Evolutionary conservation across 2,113 vertebrate species (phyloP), one percentile per base, ranked within the genome.

Genomic region (Choloepus hoffmanni): DNA sequence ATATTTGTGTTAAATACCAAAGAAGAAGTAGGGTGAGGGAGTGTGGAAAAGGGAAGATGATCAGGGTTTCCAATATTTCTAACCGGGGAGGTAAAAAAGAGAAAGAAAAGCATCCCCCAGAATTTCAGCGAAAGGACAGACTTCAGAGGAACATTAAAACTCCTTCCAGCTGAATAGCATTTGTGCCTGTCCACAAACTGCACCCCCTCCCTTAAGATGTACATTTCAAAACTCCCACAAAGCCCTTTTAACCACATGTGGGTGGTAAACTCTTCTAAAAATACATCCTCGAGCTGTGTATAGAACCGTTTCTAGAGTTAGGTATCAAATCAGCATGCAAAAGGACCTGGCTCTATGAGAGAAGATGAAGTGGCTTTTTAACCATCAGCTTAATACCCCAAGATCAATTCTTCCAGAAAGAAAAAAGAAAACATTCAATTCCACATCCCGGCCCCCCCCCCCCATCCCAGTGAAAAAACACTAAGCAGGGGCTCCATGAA

Each of bases 381-480:
- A 62, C 60, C 65, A 89, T 63, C 53, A 70, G 40, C n/a, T n/a
- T 90, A 93, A 97, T 95, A 92, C 94, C 89, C 78, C 53, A 74
- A 86, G 24, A 96, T 70, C 74, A 95, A 53, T 95, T 96, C 90
- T 95, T 92, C 74, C 65, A 67, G 50, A 77, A 60, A 85, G 33
- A 89, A 90, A 93, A 92, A 79, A 68, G 65, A 94, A 81, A 94
- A 50, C 40, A 85, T 89, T 94, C 94, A 83, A 36, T 62, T 81
- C 70, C 36, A 53, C 26, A 67, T 23, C 58, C 58, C 6, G 24
- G 2, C 16, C 3, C 40, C 85, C 36, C 36, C 36, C 36, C 36
- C 36, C 36, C 36, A 36, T 2, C 36, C 36, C 65, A 84, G 96
- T 72, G 77, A 92, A 94, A 91, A 89, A 86, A 45, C 55, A 21